phyloP scores from a whole-genome alignment of 2,797 vertebrate species.

The Danionella dracula region DNA sequence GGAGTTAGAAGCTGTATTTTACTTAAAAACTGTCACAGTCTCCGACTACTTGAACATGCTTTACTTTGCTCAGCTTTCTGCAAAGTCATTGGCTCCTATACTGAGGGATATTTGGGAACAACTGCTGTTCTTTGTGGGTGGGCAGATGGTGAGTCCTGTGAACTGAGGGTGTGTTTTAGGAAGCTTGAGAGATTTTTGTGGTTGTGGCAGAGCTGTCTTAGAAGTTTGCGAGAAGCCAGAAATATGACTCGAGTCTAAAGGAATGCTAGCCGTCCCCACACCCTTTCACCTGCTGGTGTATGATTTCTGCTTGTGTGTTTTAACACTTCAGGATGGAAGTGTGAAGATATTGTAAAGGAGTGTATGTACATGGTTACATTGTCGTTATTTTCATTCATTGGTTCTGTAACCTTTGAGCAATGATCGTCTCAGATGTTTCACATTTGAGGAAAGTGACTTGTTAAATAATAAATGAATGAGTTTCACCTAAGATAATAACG shows the following conservation, averaged over 20 bases:
- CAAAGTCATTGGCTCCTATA: background rate
- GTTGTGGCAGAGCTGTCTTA: constrained; percentile 37
- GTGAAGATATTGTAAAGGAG: constrained; percentile 38
- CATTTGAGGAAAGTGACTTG: background rate
- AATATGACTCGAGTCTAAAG: constrained; percentile 41
- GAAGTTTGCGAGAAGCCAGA: constrained; percentile 33
- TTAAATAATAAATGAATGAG: background rate
- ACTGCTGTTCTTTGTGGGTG: constrained; percentile 44
- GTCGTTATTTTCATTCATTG: constrained; percentile 4
- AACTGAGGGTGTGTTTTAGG: constrained; percentile 37
- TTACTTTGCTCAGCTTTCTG: background rate
- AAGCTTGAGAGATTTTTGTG: constrained; percentile 30
- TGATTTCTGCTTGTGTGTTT: constrained; percentile 43
- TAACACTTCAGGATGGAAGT: constrained; percentile 43
- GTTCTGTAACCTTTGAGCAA: background rate
- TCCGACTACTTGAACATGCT: background rate
- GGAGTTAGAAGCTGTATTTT: too few relatives aligned
- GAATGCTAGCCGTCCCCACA: constrained; percentile 48
- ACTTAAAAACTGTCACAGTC: too few relatives aligned
- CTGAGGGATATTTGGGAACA: constrained; percentile 23
- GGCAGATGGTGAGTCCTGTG: constrained; percentile 31
- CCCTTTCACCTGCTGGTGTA: constrained; percentile 49
- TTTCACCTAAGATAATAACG: background rate
- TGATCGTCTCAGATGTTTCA: background rate
- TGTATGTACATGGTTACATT: background rate